Conservation (phyloP, 2,113 vertebrate genomes). For the Choloepus hoffmanni region DNA sequence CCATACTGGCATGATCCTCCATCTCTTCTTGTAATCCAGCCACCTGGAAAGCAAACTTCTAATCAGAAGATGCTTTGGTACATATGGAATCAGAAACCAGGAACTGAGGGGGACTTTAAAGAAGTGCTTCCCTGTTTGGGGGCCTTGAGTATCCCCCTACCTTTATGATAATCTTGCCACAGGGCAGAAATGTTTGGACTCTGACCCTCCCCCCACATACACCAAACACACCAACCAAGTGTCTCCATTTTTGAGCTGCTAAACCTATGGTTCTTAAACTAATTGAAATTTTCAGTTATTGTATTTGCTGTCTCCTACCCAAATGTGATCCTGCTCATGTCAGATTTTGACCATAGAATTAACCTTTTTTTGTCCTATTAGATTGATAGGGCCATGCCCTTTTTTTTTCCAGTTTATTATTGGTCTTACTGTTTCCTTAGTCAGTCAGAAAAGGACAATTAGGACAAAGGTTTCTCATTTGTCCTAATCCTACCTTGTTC, state of each 20-base stretch:
- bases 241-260: no score
- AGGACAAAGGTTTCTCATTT: neutral
- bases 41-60: neutral
- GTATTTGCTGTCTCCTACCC: neutral
- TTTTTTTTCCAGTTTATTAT: neutral
- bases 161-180: neutral
- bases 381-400: neutral
- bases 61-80: neutral
- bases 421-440: neutral
- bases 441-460: neutral
- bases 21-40: neutral
- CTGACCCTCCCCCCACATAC: neutral
- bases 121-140: neutral
- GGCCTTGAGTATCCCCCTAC: neutral
- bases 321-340: constrained; percentile 1
- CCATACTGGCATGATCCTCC: neutral
- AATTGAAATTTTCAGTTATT: constrained; percentile 56
- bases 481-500: neutral
- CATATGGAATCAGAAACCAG: neutral
- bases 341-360: constrained; percentile 30
- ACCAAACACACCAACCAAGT: no score
- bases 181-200: neutral
- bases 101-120: neutral
- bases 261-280: neutral
- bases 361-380: constrained; percentile 44